Evolutionary conservation across 2,888 invertebrate genomes (phyloP), one percentile per base, ranked within the genome.

Genomic region (Drosophila tanythrix): DNA sequence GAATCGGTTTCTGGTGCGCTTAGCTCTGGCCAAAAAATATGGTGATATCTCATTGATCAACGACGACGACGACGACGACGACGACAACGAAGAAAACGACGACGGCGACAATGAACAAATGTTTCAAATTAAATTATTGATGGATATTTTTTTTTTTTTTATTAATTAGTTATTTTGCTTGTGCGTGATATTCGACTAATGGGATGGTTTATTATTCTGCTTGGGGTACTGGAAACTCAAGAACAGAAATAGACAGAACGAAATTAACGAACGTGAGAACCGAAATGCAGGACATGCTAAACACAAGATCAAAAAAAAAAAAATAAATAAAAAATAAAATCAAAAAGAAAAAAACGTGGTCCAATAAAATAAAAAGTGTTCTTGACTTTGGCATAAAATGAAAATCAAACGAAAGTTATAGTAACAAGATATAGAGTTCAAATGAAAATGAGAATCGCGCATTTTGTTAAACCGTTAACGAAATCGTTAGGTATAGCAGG

Each of bases 1-100:
- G 35, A 56, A 56, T 69, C 57, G 66, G 61, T 67, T 80, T 84
- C 76, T 75, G 80, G 78, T 84, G 78, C 59, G 72, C 84, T 71
- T 52, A 55, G 53, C 61, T 51, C 52, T 69, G 51, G 67, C 66
- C 56, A 63, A 38, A 38, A 79, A 77, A 82, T 78, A 82, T 82
- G 88, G 85, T 84, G 82, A 84, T 88, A 78, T 76, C 48, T 53
- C 11, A 59, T 35, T 43, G 40, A 33, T 56, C 38, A 21, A 56
- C 56, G 13, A 46, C 43, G 61, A 66, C 21, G 57, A 59, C n/a
- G 43, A 61, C 36, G 38, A 40, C 18, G 57, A 73, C 31, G 43
- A 50, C 33, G 56, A 71, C 46, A 33, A 43, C 35, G 51, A 70
- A 15, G 57, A 48, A 6, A 36, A 70, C 52, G 18, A 43, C 46